Conservation (phyloP, 2,797 vertebrate genomes). For the Hybognathus amarus region DNA sequence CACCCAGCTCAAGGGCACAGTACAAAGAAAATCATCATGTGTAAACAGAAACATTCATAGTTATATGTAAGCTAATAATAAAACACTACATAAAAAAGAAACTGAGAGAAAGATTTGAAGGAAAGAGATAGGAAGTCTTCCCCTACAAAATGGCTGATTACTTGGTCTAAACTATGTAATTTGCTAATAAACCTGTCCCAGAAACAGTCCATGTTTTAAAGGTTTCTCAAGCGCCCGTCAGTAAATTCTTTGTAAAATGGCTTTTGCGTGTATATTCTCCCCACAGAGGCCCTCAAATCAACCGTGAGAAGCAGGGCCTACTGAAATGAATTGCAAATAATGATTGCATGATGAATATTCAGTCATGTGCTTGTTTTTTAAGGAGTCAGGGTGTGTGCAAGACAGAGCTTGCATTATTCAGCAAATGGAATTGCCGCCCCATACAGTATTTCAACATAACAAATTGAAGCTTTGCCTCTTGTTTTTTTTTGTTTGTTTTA, state of each 20-base stretch:
- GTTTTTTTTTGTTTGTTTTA: neutral
- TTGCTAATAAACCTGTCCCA: neutral
- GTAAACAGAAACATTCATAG: neutral
- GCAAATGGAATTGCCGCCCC: neutral
- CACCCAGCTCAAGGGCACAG: neutral
- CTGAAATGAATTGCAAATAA: neutral
- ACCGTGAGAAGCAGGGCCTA: no score
- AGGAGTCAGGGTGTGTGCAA: neutral
- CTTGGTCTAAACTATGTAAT: neutral
- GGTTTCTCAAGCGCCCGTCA: neutral
- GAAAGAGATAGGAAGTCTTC: neutral
- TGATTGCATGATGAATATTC: slow-evolving; percentile 12
- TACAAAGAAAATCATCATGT: neutral
- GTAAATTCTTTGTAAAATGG: neutral
- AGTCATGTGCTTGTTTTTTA: slow-evolving; percentile 16
- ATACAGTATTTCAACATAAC: neutral
- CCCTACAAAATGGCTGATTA: neutral
- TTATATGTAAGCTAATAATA: no score
- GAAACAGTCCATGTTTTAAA: neutral
- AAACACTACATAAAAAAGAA: neutral
- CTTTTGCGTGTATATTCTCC: neutral
- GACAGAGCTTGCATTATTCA: slow-evolving; percentile 16
- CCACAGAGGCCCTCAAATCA: neutral
- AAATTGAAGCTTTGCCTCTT: neutral
- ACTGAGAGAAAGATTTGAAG: neutral